These are phyloP conservation scores for Orthonevra nobilis DNA, from an alignment of 2,888 invertebrate genomes.

Conservation along the genomic window DNA sequence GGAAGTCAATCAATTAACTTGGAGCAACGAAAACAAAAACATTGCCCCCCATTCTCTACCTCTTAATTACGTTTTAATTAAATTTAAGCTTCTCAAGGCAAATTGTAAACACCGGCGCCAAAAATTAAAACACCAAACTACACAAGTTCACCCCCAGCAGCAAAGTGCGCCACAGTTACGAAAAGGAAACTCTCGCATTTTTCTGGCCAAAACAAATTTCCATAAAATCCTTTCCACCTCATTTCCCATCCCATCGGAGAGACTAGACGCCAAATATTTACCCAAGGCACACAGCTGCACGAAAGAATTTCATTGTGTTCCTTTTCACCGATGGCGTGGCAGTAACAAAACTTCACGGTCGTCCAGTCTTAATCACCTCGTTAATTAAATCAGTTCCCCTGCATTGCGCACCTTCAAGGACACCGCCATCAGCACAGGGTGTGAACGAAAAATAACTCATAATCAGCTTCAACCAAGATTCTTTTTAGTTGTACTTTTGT, in stretches of 20 bases:
- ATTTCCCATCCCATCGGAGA: constrained; percentile 24
- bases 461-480: constrained; percentile 59
- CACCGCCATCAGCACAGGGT: constrained; percentile 37
- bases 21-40: constrained; percentile 28
- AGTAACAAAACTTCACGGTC: constrained; percentile 63
- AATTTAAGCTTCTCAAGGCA: constrained; percentile 61
- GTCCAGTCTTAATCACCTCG: constrained; percentile 71
- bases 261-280: constrained; percentile 67
- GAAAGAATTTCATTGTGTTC: constrained; percentile 50
- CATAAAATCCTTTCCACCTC: constrained; percentile 65
- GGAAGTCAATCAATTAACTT: constrained; percentile 49
- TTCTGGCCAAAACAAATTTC: constrained; percentile 49
- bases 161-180: constrained; percentile 44
- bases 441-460: constrained; percentile 67
- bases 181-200: constrained; percentile 31
- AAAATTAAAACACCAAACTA: constrained; percentile 61
- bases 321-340: constrained; percentile 7
- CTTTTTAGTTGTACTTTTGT: constrained; percentile 1
- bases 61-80: constrained; percentile 59
- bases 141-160: constrained; percentile 22
- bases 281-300: constrained; percentile 58
- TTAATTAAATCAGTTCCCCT: constrained; percentile 70
- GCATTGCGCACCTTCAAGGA: constrained; percentile 67
- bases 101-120: constrained; percentile 68
- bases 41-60: background rate